Conservation (phyloP, 2,797 vertebrate genomes). For the Poeciliopsis paucimaculata region DNA sequence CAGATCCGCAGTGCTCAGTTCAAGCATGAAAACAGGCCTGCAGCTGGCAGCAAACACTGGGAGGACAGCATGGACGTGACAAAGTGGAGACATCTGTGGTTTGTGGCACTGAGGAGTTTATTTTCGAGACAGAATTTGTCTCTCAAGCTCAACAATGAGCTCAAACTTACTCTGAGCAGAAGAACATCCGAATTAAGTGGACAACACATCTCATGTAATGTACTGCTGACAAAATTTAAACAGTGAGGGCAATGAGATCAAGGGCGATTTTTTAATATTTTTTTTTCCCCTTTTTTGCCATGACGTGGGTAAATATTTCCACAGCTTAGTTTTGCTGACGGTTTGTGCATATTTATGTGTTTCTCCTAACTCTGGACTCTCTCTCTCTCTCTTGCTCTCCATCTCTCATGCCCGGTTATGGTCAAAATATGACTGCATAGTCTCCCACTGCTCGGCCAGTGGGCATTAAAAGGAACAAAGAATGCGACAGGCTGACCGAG, state of each 20-base stretch:
- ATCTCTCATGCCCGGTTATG: constrained; percentile 50
- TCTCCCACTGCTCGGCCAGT: constrained; percentile 16
- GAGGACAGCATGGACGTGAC: constrained; percentile 1
- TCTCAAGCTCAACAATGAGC: constrained; percentile 8
- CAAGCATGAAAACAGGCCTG: constrained; percentile 4
- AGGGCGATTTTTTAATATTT: neutral
- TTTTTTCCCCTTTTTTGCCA: neutral
- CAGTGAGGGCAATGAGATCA: neutral
- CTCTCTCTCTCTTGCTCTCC: constrained; percentile 16
- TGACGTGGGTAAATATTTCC: neutral
- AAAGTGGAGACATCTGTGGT: constrained; percentile 26
- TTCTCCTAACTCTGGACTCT: constrained; percentile 10
- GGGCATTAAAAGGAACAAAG: neutral
- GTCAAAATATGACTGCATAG: constrained; percentile 60
- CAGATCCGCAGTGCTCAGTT: constrained; percentile 16
- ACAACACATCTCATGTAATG: neutral
- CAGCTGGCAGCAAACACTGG: neutral
- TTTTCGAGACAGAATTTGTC: neutral
- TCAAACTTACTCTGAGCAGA: neutral
- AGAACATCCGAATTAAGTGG: constrained; percentile 6
- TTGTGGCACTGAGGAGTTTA: constrained; percentile 10
- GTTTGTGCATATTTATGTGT: constrained; percentile 7
- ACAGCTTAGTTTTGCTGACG: neutral
- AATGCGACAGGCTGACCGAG: neutral
- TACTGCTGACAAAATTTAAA: neutral